Evolutionary conservation across 2,888 invertebrate genomes (phyloP), one percentile per base, ranked within the genome.

Genomic region (Agapostemon virescens): DNA sequence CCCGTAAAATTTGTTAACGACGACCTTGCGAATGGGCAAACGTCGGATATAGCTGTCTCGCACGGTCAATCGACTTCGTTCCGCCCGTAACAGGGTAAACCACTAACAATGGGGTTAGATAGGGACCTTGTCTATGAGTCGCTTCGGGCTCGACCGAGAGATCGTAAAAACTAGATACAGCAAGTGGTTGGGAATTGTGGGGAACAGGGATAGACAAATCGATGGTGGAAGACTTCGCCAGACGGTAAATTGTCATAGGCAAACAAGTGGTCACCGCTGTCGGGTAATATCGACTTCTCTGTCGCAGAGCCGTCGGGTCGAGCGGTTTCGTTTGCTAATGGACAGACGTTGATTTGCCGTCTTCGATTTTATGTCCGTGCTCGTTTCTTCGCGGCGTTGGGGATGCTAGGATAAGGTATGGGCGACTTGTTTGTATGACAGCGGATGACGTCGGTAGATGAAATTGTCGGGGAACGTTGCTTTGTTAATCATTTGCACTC

Each of bases 121-220:
- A 2, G 13, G 61, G 15, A 17, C 20, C 20, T 61, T 20, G 61
- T 61, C 61, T 61, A 61, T 61, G 61, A 61, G 61, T 33, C 61
- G 33, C 33, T 61, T 11, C 30, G 6, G 33, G 33, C 33, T 33
- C 20, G 33, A 33, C 33, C 30, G 30, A 20, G 20, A 61, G 30
- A 61, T 61, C 61, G 30, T 30, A 61, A 61, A 61, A 61, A 30
- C 33, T 61, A 61, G 33, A 61, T 61, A 61, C 11, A 40, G 33
- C 11, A 49, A 40, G 61, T 20, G 49, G 69, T 30, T 11, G 61
- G 42, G 66, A 75, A 67, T 45, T 70, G 49, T 45, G 42, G 42
- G 17, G 52, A 55, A 52, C 49, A 33, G n/a, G 30, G 52, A 78
- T 30, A n/a, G 82, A 81, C 78, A 71, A 81, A 81, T 74, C 67